Base-by-base conservation (phyloP, 2,888 invertebrate species). In the Drosophila emarginata region DNA sequence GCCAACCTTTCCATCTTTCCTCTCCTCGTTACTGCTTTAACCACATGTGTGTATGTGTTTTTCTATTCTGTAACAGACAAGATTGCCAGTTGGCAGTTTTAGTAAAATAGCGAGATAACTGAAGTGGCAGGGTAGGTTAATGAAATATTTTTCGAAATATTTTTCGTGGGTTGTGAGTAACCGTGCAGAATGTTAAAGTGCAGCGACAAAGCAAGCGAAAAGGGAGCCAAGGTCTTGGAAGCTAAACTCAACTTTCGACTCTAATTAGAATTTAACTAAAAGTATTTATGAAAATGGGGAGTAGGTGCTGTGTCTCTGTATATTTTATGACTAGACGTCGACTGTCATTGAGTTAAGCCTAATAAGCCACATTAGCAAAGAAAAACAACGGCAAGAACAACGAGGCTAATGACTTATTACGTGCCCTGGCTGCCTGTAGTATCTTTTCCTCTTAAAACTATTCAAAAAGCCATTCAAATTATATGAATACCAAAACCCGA, bases 241-340 rank as follows among this genome's bases (percentile, higher is more conserved):
- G 45, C 11, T 11, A 52, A 37, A 58, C 53, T 60, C 21, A 32
- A 63, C 57, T 65, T 79, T 86, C 76, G 76, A 74, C 77, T 86
- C 79, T 89, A 90, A 90, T 90, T 90, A 89, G 89, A 90, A 90
- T 90, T 89, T 90, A 89, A 89, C 90, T 90, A 90, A 90, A 89
- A 89, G 14, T 9, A 26, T n/a, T 14, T 23, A n/a, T 12, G 6
- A 23, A 21, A 9, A 21, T 14, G 28, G 60, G 15, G 9, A 32
- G 36, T 23, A 12, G 32, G 45, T 37, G 32, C 26, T 21, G n/a
- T 45, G 21, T 45, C 12, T 45, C 18, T 45, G 21, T 45, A 12
- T 45, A 45, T 7, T 21, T 7, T 45, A 64, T 11, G 51, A 61
- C 26, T 32, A 60, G 21, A 32, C 36, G 70, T 45, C 45, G 45